Evolutionary conservation across 2,113 vertebrate species (phyloP).

Genomic region (Pelmatolapia mariae): DNA sequence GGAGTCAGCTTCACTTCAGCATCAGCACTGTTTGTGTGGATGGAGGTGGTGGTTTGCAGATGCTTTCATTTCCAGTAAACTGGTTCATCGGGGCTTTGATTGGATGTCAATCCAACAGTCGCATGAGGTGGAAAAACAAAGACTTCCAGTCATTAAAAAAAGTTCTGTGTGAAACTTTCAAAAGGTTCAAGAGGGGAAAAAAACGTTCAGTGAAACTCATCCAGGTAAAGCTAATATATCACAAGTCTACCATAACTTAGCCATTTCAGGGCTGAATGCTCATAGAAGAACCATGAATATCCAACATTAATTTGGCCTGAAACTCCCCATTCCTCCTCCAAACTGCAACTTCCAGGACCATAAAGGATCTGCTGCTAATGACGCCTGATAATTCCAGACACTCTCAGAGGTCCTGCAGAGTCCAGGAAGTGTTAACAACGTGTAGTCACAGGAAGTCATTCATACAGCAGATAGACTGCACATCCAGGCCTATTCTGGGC

Average conservation of each 20-base stretch:
- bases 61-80: neutral
- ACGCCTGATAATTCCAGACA: fast-evolving
- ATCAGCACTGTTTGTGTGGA: neutral
- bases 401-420: neutral
- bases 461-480: neutral
- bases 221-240: neutral
- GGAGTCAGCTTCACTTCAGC: neutral
- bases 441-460: neutral
- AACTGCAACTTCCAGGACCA: neutral
- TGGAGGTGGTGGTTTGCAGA: neutral
- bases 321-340: neutral
- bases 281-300: neutral
- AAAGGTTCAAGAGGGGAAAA: neutral
- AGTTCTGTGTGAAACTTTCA: neutral
- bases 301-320: neutral
- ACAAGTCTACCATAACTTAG: neutral
- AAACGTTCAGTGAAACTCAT: neutral
- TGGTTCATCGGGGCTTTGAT: fast-evolving
- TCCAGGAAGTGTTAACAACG: neutral
- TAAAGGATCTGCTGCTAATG: neutral
- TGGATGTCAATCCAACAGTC: neutral
- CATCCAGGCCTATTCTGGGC: neutral
- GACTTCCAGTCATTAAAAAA: neutral
- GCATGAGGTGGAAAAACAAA: fast-evolving
- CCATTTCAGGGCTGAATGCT: neutral